Conservation (phyloP, 2,797 vertebrate genomes). For the Lutjanus campechanus region DNA sequence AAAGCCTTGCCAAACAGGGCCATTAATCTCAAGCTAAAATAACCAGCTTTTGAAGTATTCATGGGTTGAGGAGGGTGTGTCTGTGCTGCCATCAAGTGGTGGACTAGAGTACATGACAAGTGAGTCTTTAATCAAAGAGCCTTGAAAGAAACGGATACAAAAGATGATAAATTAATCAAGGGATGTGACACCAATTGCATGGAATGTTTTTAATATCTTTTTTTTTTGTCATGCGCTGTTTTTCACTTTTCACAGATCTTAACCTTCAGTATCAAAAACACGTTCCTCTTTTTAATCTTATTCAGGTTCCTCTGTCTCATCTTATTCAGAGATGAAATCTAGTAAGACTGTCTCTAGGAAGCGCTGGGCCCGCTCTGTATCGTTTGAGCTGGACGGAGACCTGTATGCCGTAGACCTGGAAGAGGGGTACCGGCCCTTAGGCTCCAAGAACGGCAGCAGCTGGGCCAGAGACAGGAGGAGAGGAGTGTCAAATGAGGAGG, state of each 20-base stretch:
- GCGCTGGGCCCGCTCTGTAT: conserved; percentile 90
- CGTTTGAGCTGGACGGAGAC: conserved; percentile 86
- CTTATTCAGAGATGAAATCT: conserved; percentile 89
- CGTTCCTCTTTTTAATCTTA: conserved; percentile 17
- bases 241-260: neutral
- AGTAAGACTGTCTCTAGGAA: conserved; percentile 82
- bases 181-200: conserved; percentile 6
- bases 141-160: conserved; percentile 6
- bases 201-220: neutral
- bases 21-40: conserved; percentile 62
- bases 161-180: conserved; percentile 17
- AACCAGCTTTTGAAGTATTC: conserved; percentile 55
- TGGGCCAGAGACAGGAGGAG: conserved; percentile 70
- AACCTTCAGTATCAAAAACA: conserved; percentile 17
- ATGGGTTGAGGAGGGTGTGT: conserved; percentile 46
- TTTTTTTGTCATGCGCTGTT: neutral
- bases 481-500: conserved; percentile 58
- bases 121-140: neutral
- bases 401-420: conserved; percentile 87
- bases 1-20: conserved; percentile 59
- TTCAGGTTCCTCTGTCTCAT: conserved; percentile 76
- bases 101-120: conserved; percentile 5
- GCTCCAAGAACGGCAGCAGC: conserved; percentile 86
- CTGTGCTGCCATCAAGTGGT: conserved; percentile 82
- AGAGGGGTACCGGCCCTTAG: conserved; percentile 81